Conservation (phyloP, 2,113 vertebrate species). For the Lipophrys pholis region DNA sequence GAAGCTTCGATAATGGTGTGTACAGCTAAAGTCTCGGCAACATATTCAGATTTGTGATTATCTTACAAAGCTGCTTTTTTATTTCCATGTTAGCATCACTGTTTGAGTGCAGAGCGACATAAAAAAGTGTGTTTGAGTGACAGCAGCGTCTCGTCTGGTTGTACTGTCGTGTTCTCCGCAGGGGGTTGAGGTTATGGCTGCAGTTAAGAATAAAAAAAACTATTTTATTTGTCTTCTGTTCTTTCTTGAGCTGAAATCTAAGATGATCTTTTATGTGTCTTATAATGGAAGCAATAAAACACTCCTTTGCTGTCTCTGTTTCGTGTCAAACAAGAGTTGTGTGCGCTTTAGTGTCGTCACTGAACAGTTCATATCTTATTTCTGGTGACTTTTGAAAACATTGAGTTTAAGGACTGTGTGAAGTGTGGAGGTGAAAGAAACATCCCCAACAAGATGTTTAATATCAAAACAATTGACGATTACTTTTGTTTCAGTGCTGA, state of each 20-base stretch:
- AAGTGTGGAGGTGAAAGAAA: no score
- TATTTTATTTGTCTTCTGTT: constrained; percentile 42
- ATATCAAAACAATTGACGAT: no score
- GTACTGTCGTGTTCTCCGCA: constrained; percentile 23
- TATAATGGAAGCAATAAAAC: constrained; percentile 16
- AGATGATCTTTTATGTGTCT: constrained; percentile 27
- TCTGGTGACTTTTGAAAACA: no score
- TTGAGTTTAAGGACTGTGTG: no score
- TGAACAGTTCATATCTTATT: constrained; percentile 21
- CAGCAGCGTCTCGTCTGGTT: constrained; percentile 1
- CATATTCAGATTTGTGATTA: constrained; percentile 10
- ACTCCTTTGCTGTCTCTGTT: neutral
- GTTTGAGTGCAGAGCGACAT: constrained; percentile 2
- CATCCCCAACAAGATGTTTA: no score
- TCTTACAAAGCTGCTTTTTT: constrained; percentile 18
- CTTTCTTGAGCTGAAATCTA: constrained; percentile 22
- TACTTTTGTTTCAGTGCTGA: no score
- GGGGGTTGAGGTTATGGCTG: constrained; percentile 15
- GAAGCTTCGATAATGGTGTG: no score
- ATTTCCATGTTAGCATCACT: no score
- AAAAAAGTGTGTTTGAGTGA: constrained; percentile 26
- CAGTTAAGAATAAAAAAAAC: constrained; percentile 1
- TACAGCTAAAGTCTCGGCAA: constrained; percentile 7
- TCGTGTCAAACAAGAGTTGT: constrained; percentile 13
- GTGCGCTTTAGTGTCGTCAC: constrained; percentile 23